Conservation (phyloP, 1,140 invertebrate genomes). For the honey bee (Apis mellifera) region Amel_HAv3.1 CM009943.2:8736001-8736500, state of each 20-base stretch:
- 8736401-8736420: background rate
- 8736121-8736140: conserved; percentile 1
- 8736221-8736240: background rate
- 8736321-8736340: conserved; percentile 17
- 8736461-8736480: conserved; percentile 15
- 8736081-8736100: conserved; percentile 43
- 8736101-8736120: conserved; percentile 14
- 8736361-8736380: background rate
- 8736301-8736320: conserved; percentile 11
- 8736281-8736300: conserved; percentile 4
- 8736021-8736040: conserved; percentile 37
- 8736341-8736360: conserved; percentile 31
- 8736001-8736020: conserved; percentile 36
- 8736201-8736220: conserved; percentile 1
- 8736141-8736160: background rate
- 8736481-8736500: background rate
- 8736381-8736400: conserved; percentile 10
- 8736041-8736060: conserved; percentile 3
- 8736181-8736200: conserved; percentile 2
- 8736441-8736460: conserved; percentile 19
- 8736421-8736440: conserved; percentile 24
- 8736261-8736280: background rate
- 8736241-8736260: conserved; percentile 13
- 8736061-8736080: conserved; percentile 41
- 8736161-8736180: background rate